Evolutionary conservation across 1,140 invertebrate species (phyloP).

Genomic region (Aphelenchoides fujianensis): DNA sequence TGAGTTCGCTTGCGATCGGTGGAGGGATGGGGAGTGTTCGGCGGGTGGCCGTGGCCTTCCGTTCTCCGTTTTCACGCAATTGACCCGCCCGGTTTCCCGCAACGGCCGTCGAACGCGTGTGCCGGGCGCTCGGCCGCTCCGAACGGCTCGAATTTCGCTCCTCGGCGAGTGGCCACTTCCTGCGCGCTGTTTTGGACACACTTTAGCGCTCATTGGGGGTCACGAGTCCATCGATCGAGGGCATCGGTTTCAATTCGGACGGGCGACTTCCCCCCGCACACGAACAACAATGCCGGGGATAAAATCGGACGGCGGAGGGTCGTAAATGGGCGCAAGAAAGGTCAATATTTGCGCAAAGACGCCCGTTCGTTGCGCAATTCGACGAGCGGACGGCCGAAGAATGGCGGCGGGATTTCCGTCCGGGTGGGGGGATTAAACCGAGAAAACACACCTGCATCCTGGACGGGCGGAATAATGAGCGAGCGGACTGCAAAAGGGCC

Average conservation of each 20-base stretch:
- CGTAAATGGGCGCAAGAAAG: background rate
- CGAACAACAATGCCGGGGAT: background rate
- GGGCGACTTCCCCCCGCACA: background rate
- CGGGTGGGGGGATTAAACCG: background rate
- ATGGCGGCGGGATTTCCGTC: background rate
- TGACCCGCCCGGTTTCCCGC: background rate
- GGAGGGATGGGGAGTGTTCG: no score
- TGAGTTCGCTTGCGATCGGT: constrained; percentile 11
- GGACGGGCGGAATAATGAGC: background rate
- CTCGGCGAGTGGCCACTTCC: background rate
- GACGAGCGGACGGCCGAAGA: background rate
- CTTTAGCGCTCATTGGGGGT: no score
- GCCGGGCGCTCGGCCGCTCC: background rate
- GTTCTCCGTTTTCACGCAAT: background rate
- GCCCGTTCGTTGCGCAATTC: background rate
- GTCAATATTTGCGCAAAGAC: background rate
- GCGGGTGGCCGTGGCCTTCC: no score
- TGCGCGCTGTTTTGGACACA: no score
- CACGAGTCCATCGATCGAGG: no score
- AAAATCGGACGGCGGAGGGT: background rate
- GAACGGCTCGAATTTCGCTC: background rate
- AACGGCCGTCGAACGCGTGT: background rate
- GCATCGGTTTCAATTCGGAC: background rate
- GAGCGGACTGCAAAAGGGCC: no score
- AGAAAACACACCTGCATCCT: constrained; percentile 3